Conservation (phyloP, 2,888 invertebrate genomes). For the Brenthis ino region DNA sequence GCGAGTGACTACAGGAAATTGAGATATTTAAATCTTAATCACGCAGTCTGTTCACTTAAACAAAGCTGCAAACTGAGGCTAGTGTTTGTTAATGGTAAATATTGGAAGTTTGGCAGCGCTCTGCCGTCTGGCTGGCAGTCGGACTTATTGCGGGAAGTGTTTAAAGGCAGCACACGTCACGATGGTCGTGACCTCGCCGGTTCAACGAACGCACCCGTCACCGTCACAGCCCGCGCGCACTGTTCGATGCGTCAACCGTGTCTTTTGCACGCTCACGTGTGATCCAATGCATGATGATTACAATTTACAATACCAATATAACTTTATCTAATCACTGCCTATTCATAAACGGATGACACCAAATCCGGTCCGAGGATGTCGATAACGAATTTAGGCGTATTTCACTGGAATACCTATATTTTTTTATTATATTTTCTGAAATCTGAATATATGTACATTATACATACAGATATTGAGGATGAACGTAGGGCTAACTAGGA, state of each 20-base stretch:
- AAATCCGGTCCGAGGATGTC: conserved; percentile 27
- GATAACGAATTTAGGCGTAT: conserved; percentile 23
- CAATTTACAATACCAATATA: conserved; percentile 23
- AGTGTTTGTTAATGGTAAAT: conserved; percentile 24
- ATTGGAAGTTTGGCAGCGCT: conserved; percentile 31
- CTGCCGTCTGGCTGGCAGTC: conserved; percentile 24
- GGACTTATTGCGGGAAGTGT: conserved; percentile 52
- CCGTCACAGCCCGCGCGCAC: conserved; percentile 65
- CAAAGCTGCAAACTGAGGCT: conserved; percentile 7
- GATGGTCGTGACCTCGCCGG: conserved; percentile 78
- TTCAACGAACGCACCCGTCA: conserved; percentile 75
- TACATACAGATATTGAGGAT: too few relatives aligned
- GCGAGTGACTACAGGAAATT: neutral
- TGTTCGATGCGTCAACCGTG: conserved; percentile 66
- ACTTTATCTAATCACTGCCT: conserved; percentile 28
- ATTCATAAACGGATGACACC: conserved; percentile 29
- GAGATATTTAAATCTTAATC: conserved; percentile 3
- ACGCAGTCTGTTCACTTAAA: conserved; percentile 10
- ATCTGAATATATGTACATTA: too few relatives aligned
- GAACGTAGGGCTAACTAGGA: too few relatives aligned
- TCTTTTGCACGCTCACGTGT: conserved; percentile 42
- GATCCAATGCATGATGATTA: conserved; percentile 22
- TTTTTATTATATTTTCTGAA: neutral
- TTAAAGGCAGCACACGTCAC: conserved; percentile 64
- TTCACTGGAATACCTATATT: neutral